These are phyloP conservation scores for silkworm (Bombyx mori) DNA, from an alignment of 1,140 invertebrate genomes.

Conservation along the genomic window DNA sequence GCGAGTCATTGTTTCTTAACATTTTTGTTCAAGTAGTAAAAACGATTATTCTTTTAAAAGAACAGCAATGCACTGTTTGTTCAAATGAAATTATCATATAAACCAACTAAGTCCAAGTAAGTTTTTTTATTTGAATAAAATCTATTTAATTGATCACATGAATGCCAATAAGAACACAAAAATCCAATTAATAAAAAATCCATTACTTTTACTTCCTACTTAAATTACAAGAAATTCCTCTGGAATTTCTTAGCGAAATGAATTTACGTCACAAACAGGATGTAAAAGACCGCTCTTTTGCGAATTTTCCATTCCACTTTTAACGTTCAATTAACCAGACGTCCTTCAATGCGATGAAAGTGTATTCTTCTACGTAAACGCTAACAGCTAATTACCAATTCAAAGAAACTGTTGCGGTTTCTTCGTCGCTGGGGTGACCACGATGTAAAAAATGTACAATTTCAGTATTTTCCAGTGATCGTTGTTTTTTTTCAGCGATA, in stretches of 20 bases:
- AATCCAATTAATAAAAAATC: neutral
- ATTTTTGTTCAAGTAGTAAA: too few relatives aligned
- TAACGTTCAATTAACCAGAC: conserved; percentile 2
- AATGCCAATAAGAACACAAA: neutral
- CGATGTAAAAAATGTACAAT: too few relatives aligned
- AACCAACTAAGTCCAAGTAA: too few relatives aligned
- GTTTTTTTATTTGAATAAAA: too few relatives aligned
- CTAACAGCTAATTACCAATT: conserved; percentile 3
- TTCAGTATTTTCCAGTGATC: too few relatives aligned
- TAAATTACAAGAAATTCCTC: neutral
- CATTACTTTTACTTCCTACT: neutral
- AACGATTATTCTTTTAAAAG: too few relatives aligned
- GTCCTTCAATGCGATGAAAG: conserved; percentile 8
- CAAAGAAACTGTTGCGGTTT: too few relatives aligned
- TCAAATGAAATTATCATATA: too few relatives aligned
- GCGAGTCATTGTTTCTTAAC: conserved; percentile 20
- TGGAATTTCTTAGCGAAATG: conserved; percentile 7
- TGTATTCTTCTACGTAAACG: conserved; percentile 7
- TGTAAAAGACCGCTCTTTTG: neutral
- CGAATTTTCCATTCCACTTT: conserved; percentile 6
- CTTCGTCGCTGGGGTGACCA: too few relatives aligned
- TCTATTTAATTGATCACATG: too few relatives aligned
- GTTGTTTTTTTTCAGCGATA: too few relatives aligned
- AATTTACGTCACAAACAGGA: conserved; percentile 10
- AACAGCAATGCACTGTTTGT: too few relatives aligned